These are phyloP conservation scores for Yponomeuta plumbellus DNA, from an alignment of 2,888 invertebrate species.

Conservation along the genomic window DNA sequence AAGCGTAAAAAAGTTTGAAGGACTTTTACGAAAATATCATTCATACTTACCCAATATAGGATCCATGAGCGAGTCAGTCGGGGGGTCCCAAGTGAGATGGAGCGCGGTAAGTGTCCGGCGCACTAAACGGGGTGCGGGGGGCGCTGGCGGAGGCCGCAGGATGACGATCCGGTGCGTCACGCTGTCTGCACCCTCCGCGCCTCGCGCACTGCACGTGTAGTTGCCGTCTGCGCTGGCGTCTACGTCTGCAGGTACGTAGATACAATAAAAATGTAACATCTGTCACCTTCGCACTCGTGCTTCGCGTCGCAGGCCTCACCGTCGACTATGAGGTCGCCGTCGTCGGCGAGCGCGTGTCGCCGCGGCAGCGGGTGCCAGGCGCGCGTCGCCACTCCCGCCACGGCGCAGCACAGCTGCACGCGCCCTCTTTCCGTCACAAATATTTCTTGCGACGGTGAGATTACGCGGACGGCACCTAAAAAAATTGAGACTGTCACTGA, in stretches of 20 bases:
- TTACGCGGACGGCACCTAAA: conserved; percentile 85
- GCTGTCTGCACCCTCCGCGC: conserved; percentile 86
- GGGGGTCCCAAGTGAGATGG: conserved; percentile 78
- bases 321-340: conserved; percentile 80
- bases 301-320: conserved; percentile 57
- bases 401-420: conserved; percentile 80
- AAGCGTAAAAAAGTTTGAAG: not conserved
- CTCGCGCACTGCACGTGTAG: conserved; percentile 85
- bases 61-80: conserved; percentile 40
- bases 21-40: not conserved
- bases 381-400: conserved; percentile 79
- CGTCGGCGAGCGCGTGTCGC: conserved; percentile 74
- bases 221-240: conserved; percentile 81
- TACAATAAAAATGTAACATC: too few species aligned
- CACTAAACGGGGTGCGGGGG: conserved; percentile 79
- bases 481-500: too few species aligned
- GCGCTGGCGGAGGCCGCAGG: conserved; percentile 80
- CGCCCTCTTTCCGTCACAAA: conserved; percentile 78
- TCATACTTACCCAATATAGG: conserved; percentile 33
- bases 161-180: conserved; percentile 82
- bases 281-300: too few species aligned
- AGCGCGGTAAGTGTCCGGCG: conserved; percentile 72
- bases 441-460: conserved; percentile 83
- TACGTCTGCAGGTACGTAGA: conserved; percentile 59
- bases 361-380: conserved; percentile 60